Evolutionary conservation across 2,888 invertebrate genomes (phyloP), one percentile per base, ranked within the genome.

Genomic region (Nudaria mundana): DNA sequence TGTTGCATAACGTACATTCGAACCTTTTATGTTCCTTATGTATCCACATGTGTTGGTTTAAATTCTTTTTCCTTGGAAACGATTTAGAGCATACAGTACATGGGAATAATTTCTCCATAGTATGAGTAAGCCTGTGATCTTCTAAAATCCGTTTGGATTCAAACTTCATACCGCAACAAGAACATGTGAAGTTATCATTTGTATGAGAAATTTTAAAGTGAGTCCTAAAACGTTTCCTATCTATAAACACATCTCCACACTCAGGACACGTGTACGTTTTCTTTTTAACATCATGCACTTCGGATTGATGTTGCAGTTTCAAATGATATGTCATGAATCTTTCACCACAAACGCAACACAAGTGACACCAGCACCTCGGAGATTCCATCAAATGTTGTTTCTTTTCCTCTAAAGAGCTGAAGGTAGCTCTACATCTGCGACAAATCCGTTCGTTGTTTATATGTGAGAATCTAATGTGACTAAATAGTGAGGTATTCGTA

Each of bases 121-220:
- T 90, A 49, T 91, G 91, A 1, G 85, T 83, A 3, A 90, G 85
- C 35, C 79, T 77, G 44, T 91, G 91, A 7, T 89, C 81, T 13
- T 80, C 76, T 4, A 82, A 56, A 22, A 63, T 69, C 13, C 71
- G 66, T 52, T 79, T 77, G 0, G 80, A 74, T 5, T 73, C 75
- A 36, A 82, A 86, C 31, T 83, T 85, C 30, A 75, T 58, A 0
- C 81, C 83, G 24, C 87, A 87, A 37, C 76, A 80, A 0, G 81
- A 69, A 40, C 87, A 87, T 0, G 74, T 63, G 11, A 62, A 81
- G 20, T 76, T 78, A 10, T 85, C 81, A 30, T 82, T 78, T 0
- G 84, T 85, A 24, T 86, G 86, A 0, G 65, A 64, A 0, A 81
- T 63, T 56, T 71, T 76, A 38, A 81, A 80, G 46, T 83, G 80